Percentiles rank a stretch among this genome's conserved stretches.
phyloP scores from a whole-genome alignment of 2,888 invertebrate species.

The Hipparchia sbordonii region DNA sequence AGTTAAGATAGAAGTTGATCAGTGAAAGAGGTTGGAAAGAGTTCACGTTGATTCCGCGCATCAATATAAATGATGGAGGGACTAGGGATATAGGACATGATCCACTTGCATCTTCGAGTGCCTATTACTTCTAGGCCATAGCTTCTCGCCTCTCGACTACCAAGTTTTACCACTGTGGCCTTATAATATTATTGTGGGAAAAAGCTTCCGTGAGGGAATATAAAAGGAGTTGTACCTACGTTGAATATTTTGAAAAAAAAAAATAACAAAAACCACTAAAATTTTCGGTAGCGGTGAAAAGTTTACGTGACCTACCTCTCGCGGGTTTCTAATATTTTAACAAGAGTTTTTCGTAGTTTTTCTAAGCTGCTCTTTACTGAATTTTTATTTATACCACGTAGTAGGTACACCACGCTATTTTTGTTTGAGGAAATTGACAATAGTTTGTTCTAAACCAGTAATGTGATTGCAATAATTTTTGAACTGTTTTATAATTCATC shows the following conservation, averaged over 20 bases:
- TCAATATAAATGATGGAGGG: slow-evolving; percentile 15
- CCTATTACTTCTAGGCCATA: slow-evolving; percentile 13
- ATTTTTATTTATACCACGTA: too few relatives aligned
- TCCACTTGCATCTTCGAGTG: slow-evolving; percentile 21
- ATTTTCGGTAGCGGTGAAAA: not conserved
- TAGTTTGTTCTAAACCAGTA: too few relatives aligned
- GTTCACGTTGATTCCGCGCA: slow-evolving; percentile 9
- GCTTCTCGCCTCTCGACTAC: not conserved
- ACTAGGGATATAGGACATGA: slow-evolving; percentile 3
- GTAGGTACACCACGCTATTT: too few relatives aligned
- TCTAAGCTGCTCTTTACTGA: too few relatives aligned
- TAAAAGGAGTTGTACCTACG: too few relatives aligned
- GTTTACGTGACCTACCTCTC: not conserved
- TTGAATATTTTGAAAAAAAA: slow-evolving; percentile 10
- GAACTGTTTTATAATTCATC: too few relatives aligned
- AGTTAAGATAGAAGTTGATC: not conserved
- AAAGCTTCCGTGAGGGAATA: slow-evolving; percentile 15
- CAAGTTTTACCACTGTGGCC: slow-evolving; percentile 12
- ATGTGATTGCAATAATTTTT: too few relatives aligned
- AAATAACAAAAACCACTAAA: not conserved
- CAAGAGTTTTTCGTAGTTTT: too few relatives aligned
- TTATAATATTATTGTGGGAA: slow-evolving; percentile 16
- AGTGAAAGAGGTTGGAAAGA: not conserved
- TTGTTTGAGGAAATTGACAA: too few relatives aligned
- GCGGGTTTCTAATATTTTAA: not conserved